Conservation (phyloP, 2,888 invertebrate species). For the Aelia acuminata region DNA sequence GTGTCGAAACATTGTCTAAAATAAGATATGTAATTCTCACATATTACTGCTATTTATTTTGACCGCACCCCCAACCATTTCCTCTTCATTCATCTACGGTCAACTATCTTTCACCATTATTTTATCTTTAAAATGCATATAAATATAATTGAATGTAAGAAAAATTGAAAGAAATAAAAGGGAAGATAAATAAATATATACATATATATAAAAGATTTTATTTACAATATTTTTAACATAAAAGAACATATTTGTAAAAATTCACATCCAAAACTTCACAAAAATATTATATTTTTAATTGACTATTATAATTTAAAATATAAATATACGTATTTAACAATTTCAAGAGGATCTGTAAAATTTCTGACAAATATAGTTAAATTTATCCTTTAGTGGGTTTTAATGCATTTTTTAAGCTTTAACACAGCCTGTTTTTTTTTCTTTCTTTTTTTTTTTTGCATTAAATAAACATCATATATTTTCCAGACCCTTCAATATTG, state of each 20-base stretch:
- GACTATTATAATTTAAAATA: constrained; percentile 50
- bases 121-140: no score
- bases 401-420: not conserved
- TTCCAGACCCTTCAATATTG: constrained; percentile 30
- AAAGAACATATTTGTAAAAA: constrained; percentile 32
- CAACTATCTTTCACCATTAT: no score
- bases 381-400: not conserved
- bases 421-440: not conserved
- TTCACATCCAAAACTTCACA: constrained; percentile 46
- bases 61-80: no score
- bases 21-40: no score
- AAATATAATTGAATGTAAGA: not conserved
- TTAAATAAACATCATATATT: constrained; percentile 3
- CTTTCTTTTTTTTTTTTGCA: not conserved
- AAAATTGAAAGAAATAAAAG: not conserved
- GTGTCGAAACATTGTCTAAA: no score
- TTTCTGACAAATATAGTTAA: not conserved
- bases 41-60: no score
- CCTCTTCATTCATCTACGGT: no score
- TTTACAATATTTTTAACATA: constrained; percentile 21
- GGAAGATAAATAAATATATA: not conserved
- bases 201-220: constrained; percentile 30
- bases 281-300: constrained; percentile 41
- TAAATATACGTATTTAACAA: constrained; percentile 38
- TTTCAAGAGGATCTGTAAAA: constrained; percentile 31